Evolutionary conservation across 2,888 invertebrate genomes (phyloP).

Genomic region (Rotaria sp.): DNA sequence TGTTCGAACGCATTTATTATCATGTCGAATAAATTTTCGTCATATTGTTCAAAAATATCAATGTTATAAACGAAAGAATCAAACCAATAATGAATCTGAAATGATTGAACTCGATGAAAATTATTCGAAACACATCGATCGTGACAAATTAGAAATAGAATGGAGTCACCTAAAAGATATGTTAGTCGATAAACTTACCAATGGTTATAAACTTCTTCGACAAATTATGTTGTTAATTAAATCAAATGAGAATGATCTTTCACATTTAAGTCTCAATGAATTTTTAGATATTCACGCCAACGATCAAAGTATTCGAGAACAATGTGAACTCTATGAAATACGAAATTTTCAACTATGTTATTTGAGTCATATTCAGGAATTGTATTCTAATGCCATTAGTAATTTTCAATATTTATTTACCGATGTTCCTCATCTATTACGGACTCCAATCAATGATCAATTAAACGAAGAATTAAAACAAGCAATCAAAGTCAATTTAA

Average conservation of each 20-base stretch:
- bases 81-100: neutral
- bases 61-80: neutral
- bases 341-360: constrained; percentile 10
- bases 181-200: neutral
- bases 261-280: neutral
- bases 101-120: constrained; percentile 1
- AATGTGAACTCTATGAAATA: neutral
- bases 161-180: neutral
- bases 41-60: neutral
- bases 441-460: neutral
- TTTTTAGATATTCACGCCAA: neutral
- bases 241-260: neutral
- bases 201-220: neutral
- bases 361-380: neutral
- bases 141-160: neutral
- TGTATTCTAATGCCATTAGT: neutral
- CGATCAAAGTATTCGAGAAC: neutral
- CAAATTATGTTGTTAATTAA: neutral
- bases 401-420: neutral
- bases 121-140: neutral
- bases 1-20: neutral
- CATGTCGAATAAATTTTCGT: neutral
- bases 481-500: neutral
- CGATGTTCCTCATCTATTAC: neutral
- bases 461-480: neutral